phyloP scores from a whole-genome alignment of 2,888 invertebrate genomes.

The Bellardia pandia region DNA sequence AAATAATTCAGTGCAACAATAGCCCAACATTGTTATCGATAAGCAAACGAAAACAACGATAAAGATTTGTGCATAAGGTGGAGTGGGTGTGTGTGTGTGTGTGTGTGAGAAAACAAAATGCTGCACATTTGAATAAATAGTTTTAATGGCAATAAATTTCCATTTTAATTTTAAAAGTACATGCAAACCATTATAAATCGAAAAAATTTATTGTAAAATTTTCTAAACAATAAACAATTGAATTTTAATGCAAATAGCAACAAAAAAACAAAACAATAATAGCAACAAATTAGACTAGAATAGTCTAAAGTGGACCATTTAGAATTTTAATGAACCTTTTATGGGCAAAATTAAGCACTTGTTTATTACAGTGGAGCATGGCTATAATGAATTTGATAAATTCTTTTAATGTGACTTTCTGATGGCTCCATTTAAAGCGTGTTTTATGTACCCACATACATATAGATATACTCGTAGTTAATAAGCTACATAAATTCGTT shows the following conservation, averaged over 20 bases:
- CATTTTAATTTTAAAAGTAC: conserved; percentile 58
- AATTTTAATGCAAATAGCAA: conserved; percentile 27
- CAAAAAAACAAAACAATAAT: neutral
- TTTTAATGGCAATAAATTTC: conserved; percentile 44
- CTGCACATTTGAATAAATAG: conserved; percentile 43
- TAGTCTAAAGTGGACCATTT: conserved; percentile 42
- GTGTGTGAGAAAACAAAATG: conserved; percentile 31
- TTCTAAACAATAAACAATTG: conserved; percentile 29
- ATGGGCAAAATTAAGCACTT: conserved; percentile 29
- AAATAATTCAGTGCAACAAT: conserved; percentile 26
- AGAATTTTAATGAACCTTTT: conserved; percentile 55
- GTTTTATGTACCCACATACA: conserved; percentile 12
- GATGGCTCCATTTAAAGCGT: conserved; percentile 32
- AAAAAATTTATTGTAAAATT: conserved; percentile 44
- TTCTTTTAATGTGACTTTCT: conserved; percentile 1
- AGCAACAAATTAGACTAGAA: conserved; percentile 27
- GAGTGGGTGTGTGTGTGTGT: neutral
- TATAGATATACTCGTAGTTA: too few species aligned
- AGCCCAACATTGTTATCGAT: conserved; percentile 34
- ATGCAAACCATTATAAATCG: conserved; percentile 53
- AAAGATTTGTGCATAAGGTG: neutral
- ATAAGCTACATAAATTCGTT: conserved; percentile 5
- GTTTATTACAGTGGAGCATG: conserved; percentile 44
- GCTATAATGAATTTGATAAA: conserved; percentile 45
- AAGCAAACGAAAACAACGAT: neutral